Percentiles rank a stretch among this genome's conserved stretches.
Conservation (phyloP, 2,888 invertebrate genomes). For the Hydrotaea diabolus region DNA sequence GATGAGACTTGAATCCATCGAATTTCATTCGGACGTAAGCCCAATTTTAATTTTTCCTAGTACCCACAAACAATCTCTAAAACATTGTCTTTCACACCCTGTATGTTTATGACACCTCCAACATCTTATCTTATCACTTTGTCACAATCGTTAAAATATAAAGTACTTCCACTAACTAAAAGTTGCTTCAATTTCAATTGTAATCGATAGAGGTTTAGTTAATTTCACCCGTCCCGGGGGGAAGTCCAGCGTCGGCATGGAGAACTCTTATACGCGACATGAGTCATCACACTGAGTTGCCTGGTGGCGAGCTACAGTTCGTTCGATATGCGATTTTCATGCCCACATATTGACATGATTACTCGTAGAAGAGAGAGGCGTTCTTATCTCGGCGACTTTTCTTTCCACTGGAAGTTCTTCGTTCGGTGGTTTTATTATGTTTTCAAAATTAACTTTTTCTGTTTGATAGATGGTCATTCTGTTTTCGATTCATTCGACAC, state of each 20-base stretch:
- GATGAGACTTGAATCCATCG: too few relatives aligned
- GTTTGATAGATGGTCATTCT: slow-evolving; percentile 9
- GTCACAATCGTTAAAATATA: not conserved
- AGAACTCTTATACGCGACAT: slow-evolving; percentile 10
- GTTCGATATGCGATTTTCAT: not conserved
- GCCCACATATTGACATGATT: too few relatives aligned
- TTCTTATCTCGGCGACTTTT: slow-evolving; percentile 11
- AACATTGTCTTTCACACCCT: not conserved
- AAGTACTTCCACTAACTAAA: not conserved
- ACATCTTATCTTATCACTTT: slow-evolving; percentile 22
- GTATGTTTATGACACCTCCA: not conserved
- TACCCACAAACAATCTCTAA: too few relatives aligned
- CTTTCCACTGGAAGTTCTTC: slow-evolving; percentile 25
- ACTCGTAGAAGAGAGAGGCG: not conserved
- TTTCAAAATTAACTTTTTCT: slow-evolving; percentile 21
- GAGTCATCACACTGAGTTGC: not conserved
- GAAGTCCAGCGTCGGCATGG: not conserved
- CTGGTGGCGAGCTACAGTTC: not conserved
- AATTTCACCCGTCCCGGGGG: not conserved
- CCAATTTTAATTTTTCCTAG: too few relatives aligned
- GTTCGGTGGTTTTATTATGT: not conserved
- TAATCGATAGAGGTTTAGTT: not conserved
- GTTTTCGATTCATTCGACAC: not conserved
- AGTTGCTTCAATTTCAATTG: not conserved
- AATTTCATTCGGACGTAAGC: too few relatives aligned